phyloP scores from a whole-genome alignment of 2,888 invertebrate genomes.

The Limulus polyphemus region DNA sequence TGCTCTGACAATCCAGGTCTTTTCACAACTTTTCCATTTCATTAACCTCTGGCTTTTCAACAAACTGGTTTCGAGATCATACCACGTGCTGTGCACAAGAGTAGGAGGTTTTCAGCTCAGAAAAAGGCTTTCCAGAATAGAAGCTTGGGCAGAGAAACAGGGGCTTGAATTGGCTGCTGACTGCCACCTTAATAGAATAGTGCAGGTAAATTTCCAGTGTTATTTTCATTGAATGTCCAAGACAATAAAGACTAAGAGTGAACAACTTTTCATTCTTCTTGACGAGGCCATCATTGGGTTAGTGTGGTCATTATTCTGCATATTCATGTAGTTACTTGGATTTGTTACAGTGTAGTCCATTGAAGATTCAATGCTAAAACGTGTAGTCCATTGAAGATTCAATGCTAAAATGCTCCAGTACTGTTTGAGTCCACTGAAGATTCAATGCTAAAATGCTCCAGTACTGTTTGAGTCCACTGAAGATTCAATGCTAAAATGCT shows the following conservation, averaged over 20 bases:
- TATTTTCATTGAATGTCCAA: neutral
- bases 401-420: no score
- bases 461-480: no score
- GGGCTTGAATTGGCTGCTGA: constrained; percentile 97
- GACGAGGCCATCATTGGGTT: no score
- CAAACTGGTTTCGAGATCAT: constrained; percentile 37
- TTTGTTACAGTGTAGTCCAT: no score
- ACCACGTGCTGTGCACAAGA: constrained; percentile 51
- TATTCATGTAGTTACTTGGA: no score
- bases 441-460: no score
- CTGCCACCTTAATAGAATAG: constrained; percentile 84
- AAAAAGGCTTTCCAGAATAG: constrained; percentile 67
- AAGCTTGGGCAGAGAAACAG: constrained; percentile 93
- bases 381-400: no score
- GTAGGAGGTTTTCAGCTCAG: constrained; percentile 76
- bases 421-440: no score
- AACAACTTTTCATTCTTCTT: neutral
- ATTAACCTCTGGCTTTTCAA: constrained; percentile 91
- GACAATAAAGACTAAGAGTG: no score
- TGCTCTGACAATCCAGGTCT: constrained; percentile 94
- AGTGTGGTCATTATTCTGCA: no score
- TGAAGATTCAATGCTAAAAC: no score
- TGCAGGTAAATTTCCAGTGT: constrained; percentile 37
- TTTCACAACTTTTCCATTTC: constrained; percentile 94
- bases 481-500: no score